These are phyloP conservation scores for Galbula dea DNA, from an alignment of 2,113 vertebrate species.

Conservation along the genomic window DNA sequence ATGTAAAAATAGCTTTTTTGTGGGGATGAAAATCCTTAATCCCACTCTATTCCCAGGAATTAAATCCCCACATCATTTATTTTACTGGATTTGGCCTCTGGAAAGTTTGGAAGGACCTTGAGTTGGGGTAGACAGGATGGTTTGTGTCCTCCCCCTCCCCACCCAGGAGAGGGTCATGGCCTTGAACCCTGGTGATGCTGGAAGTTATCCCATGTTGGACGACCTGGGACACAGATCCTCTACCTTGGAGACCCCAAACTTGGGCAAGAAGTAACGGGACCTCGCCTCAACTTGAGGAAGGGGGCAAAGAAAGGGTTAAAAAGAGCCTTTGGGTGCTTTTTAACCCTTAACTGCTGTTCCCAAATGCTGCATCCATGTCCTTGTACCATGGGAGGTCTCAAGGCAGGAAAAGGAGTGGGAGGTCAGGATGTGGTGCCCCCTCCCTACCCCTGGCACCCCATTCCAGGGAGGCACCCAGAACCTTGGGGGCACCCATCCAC, in stretches of 20 bases:
- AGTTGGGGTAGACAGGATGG: accelerated
- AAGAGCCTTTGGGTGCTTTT: no score
- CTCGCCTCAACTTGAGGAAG: no score
- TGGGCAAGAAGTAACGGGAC: not conserved
- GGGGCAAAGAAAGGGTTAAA: no score
- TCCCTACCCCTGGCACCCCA: no score
- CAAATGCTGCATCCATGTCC: no score
- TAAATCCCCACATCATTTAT: not conserved
- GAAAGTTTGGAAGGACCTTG: not conserved
- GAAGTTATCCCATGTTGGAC: not conserved
- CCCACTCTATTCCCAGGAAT: accelerated
- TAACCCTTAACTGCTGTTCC: no score
- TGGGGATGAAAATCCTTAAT: not conserved
- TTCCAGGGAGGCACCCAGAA: not conserved
- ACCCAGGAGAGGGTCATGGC: accelerated
- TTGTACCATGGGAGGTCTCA: no score
- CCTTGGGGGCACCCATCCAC: not conserved
- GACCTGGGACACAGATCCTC: not conserved
- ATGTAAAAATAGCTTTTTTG: not conserved
- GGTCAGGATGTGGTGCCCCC: no score
- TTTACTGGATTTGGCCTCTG: accelerated
- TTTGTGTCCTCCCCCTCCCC: accelerated
- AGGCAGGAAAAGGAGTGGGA: no score
- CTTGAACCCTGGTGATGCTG: not conserved
- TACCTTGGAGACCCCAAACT: not conserved